Evolutionary conservation across 2,888 invertebrate species (phyloP), one percentile per base, ranked within the genome.

Genomic region (Allophyes oxyacanthae): DNA sequence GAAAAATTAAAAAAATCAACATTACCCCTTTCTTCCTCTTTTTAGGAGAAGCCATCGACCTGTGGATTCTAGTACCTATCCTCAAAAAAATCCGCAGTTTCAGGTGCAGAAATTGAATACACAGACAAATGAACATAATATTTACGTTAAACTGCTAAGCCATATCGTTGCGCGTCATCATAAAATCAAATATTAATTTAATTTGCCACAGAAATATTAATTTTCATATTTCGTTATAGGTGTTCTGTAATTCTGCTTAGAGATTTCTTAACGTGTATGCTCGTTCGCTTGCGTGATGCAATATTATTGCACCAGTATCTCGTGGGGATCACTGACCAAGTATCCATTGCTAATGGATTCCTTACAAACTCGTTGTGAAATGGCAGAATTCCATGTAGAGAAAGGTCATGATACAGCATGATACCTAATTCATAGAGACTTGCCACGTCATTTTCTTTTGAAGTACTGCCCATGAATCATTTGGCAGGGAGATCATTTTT

Each of bases 401-500:
- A 40, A 28, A 30, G 11, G 28, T 26, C 8, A 25, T 25, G 33
- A 41, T 58, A n/a, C n/a, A n/a, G n/a, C n/a, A n/a, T n/a, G n/a
- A n/a, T n/a, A n/a, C n/a, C n/a, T n/a, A 14, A 58, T 14, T 46
- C 40, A 13, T 13, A 1, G 2, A 14, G 1, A 15, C 1, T 14
- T 0, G 5, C 15, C 4, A 5, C n/a, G 14, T 32, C 38, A 59
- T n/a, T 64, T 44, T 32, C 26, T 40, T 7, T 34, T 6, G 1
- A 0, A 20, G 1, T 26, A 6, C 32, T 28, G 9, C 26, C 36
- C 32, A n/a, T n/a, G 6, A 14, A 8, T 60, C 43, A n/a, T 44
- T 67, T 57, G 58, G 37, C 66, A 67, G 10, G 69, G 66, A 58
- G 70, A 58, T 51, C 20, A 36, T 64, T 58, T 48, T 45, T 53